These are phyloP conservation scores for Goniozus legneri DNA, from an alignment of 1,140 invertebrate species.

Conservation along the genomic window DNA sequence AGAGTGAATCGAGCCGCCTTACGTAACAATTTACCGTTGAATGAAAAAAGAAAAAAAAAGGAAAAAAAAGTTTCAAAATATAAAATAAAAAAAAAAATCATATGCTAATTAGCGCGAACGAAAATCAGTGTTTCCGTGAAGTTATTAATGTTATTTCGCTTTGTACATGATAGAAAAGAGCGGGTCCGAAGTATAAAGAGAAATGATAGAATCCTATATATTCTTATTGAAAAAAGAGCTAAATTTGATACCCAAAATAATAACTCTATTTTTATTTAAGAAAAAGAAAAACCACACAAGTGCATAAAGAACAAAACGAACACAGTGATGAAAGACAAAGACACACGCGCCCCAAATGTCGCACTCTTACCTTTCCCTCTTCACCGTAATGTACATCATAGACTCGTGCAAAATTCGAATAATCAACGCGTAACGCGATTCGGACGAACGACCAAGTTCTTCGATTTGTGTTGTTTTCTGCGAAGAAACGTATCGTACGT, in stretches of 20 bases:
- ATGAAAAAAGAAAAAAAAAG: background rate
- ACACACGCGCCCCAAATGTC: no score
- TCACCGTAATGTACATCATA: no score
- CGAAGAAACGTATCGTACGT: no score
- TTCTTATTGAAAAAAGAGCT: slow-evolving; percentile 34
- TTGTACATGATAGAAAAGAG: slow-evolving; percentile 34
- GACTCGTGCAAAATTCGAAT: no score
- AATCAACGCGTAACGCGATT: no score
- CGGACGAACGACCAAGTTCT: no score
- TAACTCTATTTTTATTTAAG: slow-evolving; percentile 43
- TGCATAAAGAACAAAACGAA: slow-evolving; percentile 11
- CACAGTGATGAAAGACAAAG: no score
- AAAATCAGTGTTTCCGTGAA: slow-evolving; percentile 24
- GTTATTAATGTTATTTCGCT: slow-evolving; percentile 42
- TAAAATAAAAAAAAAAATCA: background rate
- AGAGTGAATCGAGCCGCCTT: no score
- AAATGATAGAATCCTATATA: slow-evolving; percentile 30
- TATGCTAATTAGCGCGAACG: slow-evolving; percentile 10
- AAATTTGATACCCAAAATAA: slow-evolving; percentile 37
- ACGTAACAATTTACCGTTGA: background rate
- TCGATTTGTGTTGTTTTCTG: no score
- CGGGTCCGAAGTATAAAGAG: slow-evolving; percentile 15
- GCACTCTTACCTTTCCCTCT: no score
- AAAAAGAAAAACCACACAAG: slow-evolving; percentile 7
- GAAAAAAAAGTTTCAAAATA: background rate